phyloP scores from a whole-genome alignment of 2,113 vertebrate species.

The Trematomus loennbergii region DNA sequence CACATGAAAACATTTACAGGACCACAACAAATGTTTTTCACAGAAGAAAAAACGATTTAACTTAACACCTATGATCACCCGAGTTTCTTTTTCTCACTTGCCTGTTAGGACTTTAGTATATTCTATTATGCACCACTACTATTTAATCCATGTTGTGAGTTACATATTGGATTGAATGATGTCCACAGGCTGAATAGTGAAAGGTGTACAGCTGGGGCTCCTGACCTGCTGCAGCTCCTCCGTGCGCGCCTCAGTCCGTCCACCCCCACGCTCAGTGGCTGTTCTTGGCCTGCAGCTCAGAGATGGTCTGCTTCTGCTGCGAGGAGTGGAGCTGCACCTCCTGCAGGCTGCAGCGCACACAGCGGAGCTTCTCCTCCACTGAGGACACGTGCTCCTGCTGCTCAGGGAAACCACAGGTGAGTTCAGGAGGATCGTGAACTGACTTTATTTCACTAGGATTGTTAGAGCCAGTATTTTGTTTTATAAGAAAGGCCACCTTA shows the following conservation, averaged over 20 bases:
- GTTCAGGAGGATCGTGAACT: not conserved
- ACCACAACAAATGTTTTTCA: no score
- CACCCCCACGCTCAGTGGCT: conserved; percentile 84
- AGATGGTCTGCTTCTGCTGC: conserved; percentile 89
- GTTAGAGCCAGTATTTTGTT: not conserved
- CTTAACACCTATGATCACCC: no score
- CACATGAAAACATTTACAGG: no score
- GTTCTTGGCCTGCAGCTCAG: conserved; percentile 87
- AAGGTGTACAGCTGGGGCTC: not conserved
- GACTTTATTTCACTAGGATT: not conserved
- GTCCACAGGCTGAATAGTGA: no score
- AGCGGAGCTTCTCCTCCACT: conserved; percentile 91
- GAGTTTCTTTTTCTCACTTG: no score
- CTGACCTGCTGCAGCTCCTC: conserved; percentile 93
- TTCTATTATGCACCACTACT: no score
- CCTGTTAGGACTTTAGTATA: no score
- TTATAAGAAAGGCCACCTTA: no score
- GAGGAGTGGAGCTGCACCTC: conserved; percentile 88
- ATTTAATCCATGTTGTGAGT: no score
- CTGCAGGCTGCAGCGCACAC: conserved; percentile 86
- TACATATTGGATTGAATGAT: no score
- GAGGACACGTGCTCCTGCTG: conserved; percentile 89
- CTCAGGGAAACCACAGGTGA: conserved; percentile 7
- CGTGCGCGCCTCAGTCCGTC: conserved; percentile 86
- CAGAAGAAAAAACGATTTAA: no score